phyloP scores from a whole-genome alignment of 2,113 vertebrate genomes.

The Pseudorectes ferrugineus region DNA sequence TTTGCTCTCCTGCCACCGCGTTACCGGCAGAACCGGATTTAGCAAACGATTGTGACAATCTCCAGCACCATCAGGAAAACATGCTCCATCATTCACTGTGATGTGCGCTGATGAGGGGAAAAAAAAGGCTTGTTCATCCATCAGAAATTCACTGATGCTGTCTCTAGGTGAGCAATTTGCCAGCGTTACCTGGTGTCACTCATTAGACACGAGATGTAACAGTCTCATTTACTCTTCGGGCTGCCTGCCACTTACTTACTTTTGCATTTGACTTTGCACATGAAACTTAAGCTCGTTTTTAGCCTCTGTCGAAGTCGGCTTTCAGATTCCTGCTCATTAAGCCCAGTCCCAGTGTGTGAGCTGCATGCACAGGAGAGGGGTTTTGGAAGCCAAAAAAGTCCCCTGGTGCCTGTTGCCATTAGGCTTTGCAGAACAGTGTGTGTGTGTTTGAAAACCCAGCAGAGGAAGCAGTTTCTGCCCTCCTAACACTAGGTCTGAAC shows the following conservation, averaged over 20 bases:
- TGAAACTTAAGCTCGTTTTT: not conserved
- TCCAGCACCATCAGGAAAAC: conserved; percentile 21
- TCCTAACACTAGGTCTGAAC: not conserved
- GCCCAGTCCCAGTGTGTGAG: not conserved
- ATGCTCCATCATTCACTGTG: conserved; percentile 43
- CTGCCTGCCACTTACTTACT: conserved; percentile 13
- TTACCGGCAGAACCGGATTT: not conserved
- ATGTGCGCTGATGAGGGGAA: conserved; percentile 44
- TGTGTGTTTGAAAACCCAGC: not conserved
- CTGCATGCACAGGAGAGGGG: not conserved
- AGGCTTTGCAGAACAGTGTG: not conserved
- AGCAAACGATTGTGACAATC: not conserved
- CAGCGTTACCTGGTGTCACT: conserved; percentile 40
- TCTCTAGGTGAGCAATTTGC: conserved; percentile 56
- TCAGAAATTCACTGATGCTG: conserved; percentile 20
- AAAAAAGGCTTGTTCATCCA: conserved; percentile 50
- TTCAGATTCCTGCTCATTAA: conserved; percentile 1
- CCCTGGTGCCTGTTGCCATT: not conserved
- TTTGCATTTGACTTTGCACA: not conserved
- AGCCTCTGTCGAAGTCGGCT: not conserved
- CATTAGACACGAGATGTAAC: conserved; percentile 25
- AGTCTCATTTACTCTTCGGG: conserved; percentile 9
- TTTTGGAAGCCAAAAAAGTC: not conserved
- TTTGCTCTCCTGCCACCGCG: not conserved
- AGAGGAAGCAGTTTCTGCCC: not conserved